Conservation (phyloP, 2,797 vertebrate species). For the Dromococcyx pavoninus region DNA sequence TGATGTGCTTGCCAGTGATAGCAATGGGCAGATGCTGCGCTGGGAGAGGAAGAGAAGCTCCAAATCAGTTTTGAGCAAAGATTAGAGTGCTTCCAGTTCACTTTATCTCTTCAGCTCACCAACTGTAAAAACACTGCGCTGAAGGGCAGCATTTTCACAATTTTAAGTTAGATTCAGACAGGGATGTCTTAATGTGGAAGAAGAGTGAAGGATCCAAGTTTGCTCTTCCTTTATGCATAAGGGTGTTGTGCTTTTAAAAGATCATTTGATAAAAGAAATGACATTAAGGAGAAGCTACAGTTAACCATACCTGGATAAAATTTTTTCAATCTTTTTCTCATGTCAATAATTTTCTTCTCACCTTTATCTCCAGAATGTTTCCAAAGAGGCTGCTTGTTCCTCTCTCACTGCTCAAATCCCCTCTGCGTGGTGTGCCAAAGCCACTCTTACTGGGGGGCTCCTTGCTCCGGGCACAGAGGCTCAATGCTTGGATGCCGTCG, state of each 20-base stretch:
- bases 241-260: not conserved
- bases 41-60: not conserved
- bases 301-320: not conserved
- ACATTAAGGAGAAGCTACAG: not conserved
- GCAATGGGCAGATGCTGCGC: not conserved
- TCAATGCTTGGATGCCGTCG: accelerated
- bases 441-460: accelerated
- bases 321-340: not conserved
- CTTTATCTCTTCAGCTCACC: not conserved
- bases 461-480: not conserved
- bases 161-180: not conserved
- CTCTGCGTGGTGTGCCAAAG: not conserved
- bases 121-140: not conserved
- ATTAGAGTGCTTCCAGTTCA: not conserved
- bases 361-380: not conserved
- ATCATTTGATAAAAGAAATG: not conserved
- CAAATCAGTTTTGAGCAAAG: not conserved
- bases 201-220: not conserved
- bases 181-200: not conserved
- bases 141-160: not conserved
- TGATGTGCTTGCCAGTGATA: accelerated
- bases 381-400: not conserved
- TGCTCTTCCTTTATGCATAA: not conserved
- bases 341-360: not conserved
- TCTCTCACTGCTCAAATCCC: not conserved